Evolutionary conservation across 2,113 vertebrate species (phyloP), one percentile per base, ranked within the genome.

Genomic region (Dromaius novaehollandiae): DNA sequence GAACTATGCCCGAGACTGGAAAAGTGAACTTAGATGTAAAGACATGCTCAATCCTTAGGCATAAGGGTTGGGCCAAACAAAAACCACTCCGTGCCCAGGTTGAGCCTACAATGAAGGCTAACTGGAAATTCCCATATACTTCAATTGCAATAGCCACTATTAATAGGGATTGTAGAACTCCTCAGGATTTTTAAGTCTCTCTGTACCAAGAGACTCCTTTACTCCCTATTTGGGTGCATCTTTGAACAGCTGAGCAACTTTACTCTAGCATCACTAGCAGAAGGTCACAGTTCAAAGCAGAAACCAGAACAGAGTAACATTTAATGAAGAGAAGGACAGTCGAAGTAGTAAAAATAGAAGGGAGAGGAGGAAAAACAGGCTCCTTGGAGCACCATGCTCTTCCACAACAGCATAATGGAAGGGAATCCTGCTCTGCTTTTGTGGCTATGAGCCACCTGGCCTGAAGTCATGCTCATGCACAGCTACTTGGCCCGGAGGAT

Each of bases 391-490:
- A 36, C 56, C 73, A 48, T 7, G 74, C 77, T 68, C 38, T 71
- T 71, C 56, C 78, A 70, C 69, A 90, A 13, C 63, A 83, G 40
- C 53, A 90, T 82, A 96, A 86, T 51, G 64, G 76, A 88, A 87
- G 92, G 76, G 95, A 96, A 96, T 86, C 82, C 95, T 86, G 82
- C 53, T 77, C 55, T n/a, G 34, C 63, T 76, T 71, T 1, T 8
- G 91, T 30, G 78, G 85, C 64, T 77, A 3, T 2, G 36, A 94
- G 82, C 90, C 82, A 94, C 76, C 82, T 92, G 93, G 96, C 71
- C 95, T 90, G 50, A 86, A 91, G 79, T 89, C 96, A 96, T 6
- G 19, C 34, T 93, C 66, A 83, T 71, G 55, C 64, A 91, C 50
- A 88, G 64, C 71, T 74, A 88, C 92, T 94, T 86, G 86, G 71